phyloP scores from a whole-genome alignment of 2,113 vertebrate species.

The Atractosteus spatula region DNA sequence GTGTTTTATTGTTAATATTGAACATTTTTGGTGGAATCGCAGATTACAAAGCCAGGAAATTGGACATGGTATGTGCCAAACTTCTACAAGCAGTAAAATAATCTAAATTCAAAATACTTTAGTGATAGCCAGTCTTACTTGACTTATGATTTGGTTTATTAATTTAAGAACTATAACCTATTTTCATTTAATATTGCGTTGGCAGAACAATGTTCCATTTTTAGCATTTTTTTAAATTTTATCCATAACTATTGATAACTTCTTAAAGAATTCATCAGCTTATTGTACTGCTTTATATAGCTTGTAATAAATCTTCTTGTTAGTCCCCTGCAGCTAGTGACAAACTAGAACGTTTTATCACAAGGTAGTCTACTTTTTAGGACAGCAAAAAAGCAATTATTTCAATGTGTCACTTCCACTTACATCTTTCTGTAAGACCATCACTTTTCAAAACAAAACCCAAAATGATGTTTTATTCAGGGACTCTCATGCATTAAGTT shows the following conservation, averaged over 20 bases:
- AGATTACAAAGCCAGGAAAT: neutral
- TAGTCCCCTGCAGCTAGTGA: too few relatives aligned
- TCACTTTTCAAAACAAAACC: too few relatives aligned
- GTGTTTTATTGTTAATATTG: constrained; percentile 5
- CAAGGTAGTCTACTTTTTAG: too few relatives aligned
- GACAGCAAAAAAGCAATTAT: neutral
- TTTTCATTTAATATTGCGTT: constrained; percentile 3
- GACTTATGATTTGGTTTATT: constrained; percentile 7
- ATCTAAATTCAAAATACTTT: constrained; percentile 7
- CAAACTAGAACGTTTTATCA: too few relatives aligned
- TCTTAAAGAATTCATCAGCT: too few relatives aligned
- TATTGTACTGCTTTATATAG: too few relatives aligned
- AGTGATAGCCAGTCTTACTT: constrained; percentile 4
- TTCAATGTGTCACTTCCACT: neutral
- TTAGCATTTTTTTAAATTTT: too few relatives aligned
- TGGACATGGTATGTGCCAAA: constrained; percentile 6
- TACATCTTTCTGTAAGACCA: too few relatives aligned
- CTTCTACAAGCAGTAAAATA: constrained; percentile 7
- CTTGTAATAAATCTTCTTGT: too few relatives aligned
- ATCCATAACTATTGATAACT: too few relatives aligned
- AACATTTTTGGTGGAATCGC: constrained; percentile 1
- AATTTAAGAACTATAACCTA: neutral
- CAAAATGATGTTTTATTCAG: too few relatives aligned
- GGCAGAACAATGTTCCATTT: neutral
- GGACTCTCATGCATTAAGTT: too few relatives aligned